Percentiles rank a stretch among this genome's conserved stretches.
These are phyloP conservation scores for Apaloderma vittatum DNA, from an alignment of 2,113 vertebrate species.

Conservation along the genomic window DNA sequence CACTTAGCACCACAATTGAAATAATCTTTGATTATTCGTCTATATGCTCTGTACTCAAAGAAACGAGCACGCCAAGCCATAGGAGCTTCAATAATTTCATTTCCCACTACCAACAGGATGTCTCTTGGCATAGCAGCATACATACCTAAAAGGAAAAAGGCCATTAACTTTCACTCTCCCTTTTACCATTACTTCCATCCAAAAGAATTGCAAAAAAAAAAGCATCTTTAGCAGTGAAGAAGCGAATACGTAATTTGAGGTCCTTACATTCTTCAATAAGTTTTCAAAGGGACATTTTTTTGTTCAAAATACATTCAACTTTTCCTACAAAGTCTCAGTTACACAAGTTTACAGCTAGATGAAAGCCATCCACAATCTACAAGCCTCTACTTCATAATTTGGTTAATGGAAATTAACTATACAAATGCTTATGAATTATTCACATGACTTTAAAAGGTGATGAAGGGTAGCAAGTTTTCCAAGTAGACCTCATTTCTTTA, in stretches of 20 bases:
- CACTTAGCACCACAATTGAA: slow-evolving; percentile 95
- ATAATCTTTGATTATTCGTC: slow-evolving; percentile 95
- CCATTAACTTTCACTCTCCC: background rate
- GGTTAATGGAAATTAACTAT: background rate
- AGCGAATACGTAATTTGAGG: background rate
- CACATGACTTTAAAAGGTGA: background rate
- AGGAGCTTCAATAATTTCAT: slow-evolving; percentile 97
- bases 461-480: background rate
- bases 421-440: background rate
- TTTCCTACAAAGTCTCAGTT: background rate
- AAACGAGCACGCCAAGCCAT: slow-evolving; percentile 99
- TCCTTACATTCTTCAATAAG: background rate
- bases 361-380: background rate
- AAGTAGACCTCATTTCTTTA: background rate
- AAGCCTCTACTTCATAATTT: background rate
- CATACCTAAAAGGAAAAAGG: slow-evolving; percentile 84
- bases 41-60: slow-evolving; percentile 97
- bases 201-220: background rate
- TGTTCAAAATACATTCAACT: background rate
- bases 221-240: background rate
- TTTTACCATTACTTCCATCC: background rate
- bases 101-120: slow-evolving; percentile 95
- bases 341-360: background rate
- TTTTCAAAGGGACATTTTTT: background rate
- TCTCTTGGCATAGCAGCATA: slow-evolving; percentile 99